Evolutionary conservation across 2,797 vertebrate genomes (phyloP).

Genomic region (Alcedo atthis): DNA sequence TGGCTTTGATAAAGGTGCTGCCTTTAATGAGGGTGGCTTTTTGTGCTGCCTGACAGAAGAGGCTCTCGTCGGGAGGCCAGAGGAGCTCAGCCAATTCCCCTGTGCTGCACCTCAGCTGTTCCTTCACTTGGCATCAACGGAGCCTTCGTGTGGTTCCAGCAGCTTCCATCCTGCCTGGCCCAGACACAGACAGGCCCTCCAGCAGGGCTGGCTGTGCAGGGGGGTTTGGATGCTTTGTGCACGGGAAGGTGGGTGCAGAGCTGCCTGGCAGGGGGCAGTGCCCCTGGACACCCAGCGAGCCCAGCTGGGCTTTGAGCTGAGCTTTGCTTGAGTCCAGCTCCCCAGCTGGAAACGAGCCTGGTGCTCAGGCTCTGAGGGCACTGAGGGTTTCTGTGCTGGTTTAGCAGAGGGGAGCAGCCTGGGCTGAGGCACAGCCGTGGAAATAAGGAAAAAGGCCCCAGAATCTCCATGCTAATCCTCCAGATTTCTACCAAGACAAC

Average conservation of each 20-base stretch:
- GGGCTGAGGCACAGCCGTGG: not conserved
- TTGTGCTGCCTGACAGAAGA: not conserved
- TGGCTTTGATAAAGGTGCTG: slow-evolving; percentile 24
- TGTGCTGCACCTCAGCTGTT: slow-evolving; percentile 25
- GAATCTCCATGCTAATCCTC: not conserved
- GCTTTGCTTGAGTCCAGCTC: not conserved
- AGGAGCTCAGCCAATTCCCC: slow-evolving; percentile 48
- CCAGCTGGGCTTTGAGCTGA: not conserved
- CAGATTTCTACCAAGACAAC: not conserved
- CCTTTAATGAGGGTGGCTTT: slow-evolving; percentile 9
- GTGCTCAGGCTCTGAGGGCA: not conserved
- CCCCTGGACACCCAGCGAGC: fast-evolving
- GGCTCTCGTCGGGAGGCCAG: not conserved
- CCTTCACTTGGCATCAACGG: slow-evolving; percentile 33
- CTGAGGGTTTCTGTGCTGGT: not conserved
- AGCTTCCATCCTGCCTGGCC: slow-evolving; percentile 53
- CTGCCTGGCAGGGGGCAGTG: not conserved
- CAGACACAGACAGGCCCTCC: slow-evolving; percentile 8
- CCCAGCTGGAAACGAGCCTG: not conserved
- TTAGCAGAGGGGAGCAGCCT: not conserved
- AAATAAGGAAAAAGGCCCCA: not conserved
- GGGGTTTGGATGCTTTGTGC: not conserved
- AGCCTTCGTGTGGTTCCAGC: slow-evolving; percentile 27
- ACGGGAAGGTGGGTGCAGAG: not conserved
- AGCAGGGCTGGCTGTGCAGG: not conserved